Evolutionary conservation across 2,888 invertebrate genomes (phyloP), one percentile per base, ranked within the genome.

Genomic region (Lydus trimaculatus): DNA sequence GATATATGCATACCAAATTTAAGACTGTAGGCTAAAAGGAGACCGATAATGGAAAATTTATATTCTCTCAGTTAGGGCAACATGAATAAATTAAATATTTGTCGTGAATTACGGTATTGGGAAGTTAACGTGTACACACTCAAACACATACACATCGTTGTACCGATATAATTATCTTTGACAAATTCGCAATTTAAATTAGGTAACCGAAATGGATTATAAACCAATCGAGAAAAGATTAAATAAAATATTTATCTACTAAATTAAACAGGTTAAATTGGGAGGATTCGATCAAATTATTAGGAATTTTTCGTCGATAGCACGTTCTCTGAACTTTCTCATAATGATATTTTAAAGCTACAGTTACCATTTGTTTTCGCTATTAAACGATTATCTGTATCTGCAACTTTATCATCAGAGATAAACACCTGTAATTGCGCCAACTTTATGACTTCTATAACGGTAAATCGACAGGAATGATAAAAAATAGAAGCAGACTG

Each of bases 21-120:
- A 2, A 43, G n/a, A 17, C 43, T n/a, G 43, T n/a, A 36, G 36
- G 15, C 36, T 36, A 36, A 36, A 36, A 36, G 43, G n/a, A 43
- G 43, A 43, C n/a, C 43, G 17, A 43, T 43, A 43, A 43, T 43
- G 43, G n/a, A 13, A 17, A 17, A 43, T 43, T 43, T 43, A 43
- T 43, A 43, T 43, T 43, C 43, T 17, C 43, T 43, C 43, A 43
- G 43, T 43, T 43, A 17, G 43, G 43, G 5, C 43, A 43, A 43
- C 43, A 17, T 43, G 43, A 43, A 43, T 43, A 43, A 43, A 43
- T 43, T 43, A 43, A 43, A 43, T 43, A 43, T 43, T 43, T 43
- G 43, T n/a, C 17, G 17, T 43, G 43, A 43, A 43, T 17, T 43
- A 13, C 36, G 15, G 13, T 13, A 36, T 1, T 0, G n/a, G 3